Conservation (phyloP, 2,888 invertebrate species). For the Rotaria sp. region DNA sequence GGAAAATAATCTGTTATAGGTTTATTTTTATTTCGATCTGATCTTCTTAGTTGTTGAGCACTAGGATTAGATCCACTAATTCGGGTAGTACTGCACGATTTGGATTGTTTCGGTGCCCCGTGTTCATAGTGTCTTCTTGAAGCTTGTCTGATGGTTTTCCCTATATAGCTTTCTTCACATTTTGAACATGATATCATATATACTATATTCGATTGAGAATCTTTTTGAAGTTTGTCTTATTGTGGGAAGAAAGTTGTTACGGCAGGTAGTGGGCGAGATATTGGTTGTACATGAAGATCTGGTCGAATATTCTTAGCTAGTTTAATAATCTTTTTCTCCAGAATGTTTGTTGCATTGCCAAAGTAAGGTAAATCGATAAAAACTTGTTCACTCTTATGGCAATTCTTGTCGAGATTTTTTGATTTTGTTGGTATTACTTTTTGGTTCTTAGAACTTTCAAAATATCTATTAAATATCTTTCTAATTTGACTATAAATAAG, state of each 20-base stretch:
- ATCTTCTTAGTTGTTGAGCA: not conserved
- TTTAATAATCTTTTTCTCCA: no score
- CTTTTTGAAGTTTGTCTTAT: not conserved
- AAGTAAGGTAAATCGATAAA: no score
- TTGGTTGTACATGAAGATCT: no score
- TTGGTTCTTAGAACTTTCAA: no score
- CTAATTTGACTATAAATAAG: no score
- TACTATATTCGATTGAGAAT: not conserved
- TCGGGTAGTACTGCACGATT: not conserved
- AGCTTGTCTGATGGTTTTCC: not conserved
- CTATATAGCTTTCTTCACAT: not conserved
- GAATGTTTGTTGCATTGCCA: no score
- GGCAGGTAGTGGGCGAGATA: not conserved
- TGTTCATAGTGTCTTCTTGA: not conserved
- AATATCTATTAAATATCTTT: no score
- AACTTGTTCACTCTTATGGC: no score
- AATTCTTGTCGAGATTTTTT: no score
- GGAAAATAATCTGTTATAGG: not conserved
- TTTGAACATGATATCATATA: not conserved
- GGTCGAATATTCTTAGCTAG: no score
- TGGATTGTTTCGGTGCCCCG: not conserved
- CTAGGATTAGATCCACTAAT: not conserved
- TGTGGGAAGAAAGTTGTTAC: not conserved
- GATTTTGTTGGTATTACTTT: no score
- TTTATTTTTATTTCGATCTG: not conserved